phyloP scores from a whole-genome alignment of 2,797 vertebrate species.

The Acridotheres tristis region DNA sequence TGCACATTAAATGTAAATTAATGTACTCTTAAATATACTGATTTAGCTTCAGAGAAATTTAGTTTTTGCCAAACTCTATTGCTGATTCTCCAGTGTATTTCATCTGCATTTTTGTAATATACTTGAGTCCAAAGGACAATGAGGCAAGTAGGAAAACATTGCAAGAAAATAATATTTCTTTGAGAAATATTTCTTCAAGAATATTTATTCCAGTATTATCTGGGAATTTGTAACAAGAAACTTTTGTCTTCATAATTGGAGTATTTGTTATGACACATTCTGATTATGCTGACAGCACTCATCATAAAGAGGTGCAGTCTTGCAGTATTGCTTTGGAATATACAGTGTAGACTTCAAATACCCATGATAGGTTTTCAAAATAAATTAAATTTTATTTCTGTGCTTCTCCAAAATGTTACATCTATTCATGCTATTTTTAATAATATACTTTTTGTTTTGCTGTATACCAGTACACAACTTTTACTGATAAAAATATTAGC shows the following conservation, averaged over 20 bases:
- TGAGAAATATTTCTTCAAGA: background rate
- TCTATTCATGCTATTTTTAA: background rate
- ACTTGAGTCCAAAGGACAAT: background rate
- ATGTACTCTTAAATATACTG: background rate
- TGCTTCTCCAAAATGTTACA: background rate
- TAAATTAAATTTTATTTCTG: background rate
- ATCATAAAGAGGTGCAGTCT: background rate
- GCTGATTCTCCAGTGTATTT: background rate
- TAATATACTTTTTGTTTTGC: background rate
- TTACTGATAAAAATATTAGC: background rate
- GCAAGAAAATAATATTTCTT: background rate
- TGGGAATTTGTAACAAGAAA: background rate
- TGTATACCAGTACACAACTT: background rate
- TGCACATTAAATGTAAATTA: too few relatives aligned
- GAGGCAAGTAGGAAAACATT: background rate
- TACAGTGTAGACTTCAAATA: background rate
- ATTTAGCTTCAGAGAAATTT: background rate
- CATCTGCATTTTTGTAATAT: background rate
- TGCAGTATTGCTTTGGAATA: background rate
- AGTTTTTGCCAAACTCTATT: background rate
- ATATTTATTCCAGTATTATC: background rate
- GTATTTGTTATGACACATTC: background rate
- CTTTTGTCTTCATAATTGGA: background rate
- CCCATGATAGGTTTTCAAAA: background rate
- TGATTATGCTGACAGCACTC: background rate